Base-by-base conservation (phyloP, 64 coral and sea anemone genomes). In the Platygyra sinensis region DNA sequence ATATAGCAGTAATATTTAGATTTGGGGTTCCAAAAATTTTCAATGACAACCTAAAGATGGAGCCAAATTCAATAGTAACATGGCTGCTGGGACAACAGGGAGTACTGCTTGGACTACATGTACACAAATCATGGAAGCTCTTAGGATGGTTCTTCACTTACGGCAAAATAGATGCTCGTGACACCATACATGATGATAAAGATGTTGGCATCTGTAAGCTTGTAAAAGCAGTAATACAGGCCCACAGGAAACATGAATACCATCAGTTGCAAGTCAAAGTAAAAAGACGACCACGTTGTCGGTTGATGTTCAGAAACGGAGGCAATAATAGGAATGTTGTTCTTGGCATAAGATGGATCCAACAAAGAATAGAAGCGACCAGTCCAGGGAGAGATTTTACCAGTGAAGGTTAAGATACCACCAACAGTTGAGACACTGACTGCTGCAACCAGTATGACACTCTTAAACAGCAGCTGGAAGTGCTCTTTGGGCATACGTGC, bases 271-370 rank as follows among this genome's bases (percentile, higher is more conserved):
- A 99, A 84, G 67, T 99, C 97, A 94, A 99, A 99, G 73, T 99
- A 99, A 42, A 99, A 99, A 24, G 97, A 99, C 0, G 97, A 99
- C 97, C 97, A 99, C 18, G 97, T 99, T 4, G 97, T 99, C 0
- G 97, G 97, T 85, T 99, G 97, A 99, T 99, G 97, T 86, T 99
- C 97, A 61, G 97, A 99, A 63, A 99, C 97, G 20, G 97, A 99
- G 8, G 97, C 97, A 86, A 99, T 99, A 60, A 99, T 99, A 19
- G 94, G 97, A 62, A 99, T 99, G 91, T 99, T 99, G 88, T 99
- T 99, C 97, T 99, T 99, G 52, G 97, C 97, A 88, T 99, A 99
- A 2, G 97, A 99, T 18, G 97, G 97, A 80, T 99, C 97, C 38
- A 99, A 73, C 60, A 99, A 78, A 5, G 97, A 99, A 84, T 99